Percentiles rank a stretch among this genome's conserved stretches.
Evolutionary conservation across 2,888 invertebrate species (phyloP).

Genomic region (Amiota minor): DNA sequence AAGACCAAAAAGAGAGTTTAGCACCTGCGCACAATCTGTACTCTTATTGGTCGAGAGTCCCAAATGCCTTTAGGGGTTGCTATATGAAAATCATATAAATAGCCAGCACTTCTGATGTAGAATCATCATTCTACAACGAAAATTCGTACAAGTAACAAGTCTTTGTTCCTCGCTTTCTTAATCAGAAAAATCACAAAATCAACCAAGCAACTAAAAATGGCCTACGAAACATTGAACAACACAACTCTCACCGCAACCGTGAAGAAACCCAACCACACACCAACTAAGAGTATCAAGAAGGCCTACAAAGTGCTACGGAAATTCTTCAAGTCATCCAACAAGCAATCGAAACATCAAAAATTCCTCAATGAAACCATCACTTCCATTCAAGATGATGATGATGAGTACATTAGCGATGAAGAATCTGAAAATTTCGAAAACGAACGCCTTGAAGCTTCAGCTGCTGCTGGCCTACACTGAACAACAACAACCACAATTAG

Average conservation of each 20-base stretch:
- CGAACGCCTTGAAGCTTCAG: slow-evolving; percentile 50
- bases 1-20: slow-evolving; percentile 33
- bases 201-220: slow-evolving; percentile 50
- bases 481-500: too few relatives aligned
- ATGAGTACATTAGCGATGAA: slow-evolving; percentile 41
- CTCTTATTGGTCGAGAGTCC: slow-evolving; percentile 56
- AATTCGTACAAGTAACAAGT: slow-evolving; percentile 38
- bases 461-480: background rate
- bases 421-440: slow-evolving; percentile 54
- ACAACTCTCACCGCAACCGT: slow-evolving; percentile 36
- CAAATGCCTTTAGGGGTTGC: slow-evolving; percentile 48
- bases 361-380: slow-evolving; percentile 28
- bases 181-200: background rate
- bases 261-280: slow-evolving; percentile 49
- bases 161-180: background rate
- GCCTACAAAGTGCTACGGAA: slow-evolving; percentile 55
- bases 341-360: slow-evolving; percentile 33
- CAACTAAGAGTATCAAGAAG: slow-evolving; percentile 54
- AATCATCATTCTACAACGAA: slow-evolving; percentile 54
- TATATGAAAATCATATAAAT: slow-evolving; percentile 56
- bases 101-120: slow-evolving; percentile 29
- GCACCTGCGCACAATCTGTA: slow-evolving; percentile 58
- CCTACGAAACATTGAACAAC: slow-evolving; percentile 57
- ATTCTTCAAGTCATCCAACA: slow-evolving; percentile 45
- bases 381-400: background rate